Evolutionary conservation across 2,797 vertebrate species (phyloP).

Genomic region (Acanthopagrus latus): DNA sequence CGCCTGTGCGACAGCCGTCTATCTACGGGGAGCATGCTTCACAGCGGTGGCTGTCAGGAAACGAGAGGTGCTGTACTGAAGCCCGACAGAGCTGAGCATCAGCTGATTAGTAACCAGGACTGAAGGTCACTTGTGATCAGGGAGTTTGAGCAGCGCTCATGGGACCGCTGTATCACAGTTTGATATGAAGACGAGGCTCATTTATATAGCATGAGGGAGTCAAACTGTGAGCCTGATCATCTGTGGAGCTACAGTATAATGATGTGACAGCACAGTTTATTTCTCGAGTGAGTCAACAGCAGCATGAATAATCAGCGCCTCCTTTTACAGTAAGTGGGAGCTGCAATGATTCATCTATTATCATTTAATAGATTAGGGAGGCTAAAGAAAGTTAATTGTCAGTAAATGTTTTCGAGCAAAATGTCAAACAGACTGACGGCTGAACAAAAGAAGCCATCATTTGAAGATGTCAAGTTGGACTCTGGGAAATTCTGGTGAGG

Average conservation of each 20-base stretch:
- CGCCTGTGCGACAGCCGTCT: background rate
- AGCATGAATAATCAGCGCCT: background rate
- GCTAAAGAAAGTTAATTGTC: no score
- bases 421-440: no score
- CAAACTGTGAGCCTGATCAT: background rate
- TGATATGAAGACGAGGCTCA: background rate
- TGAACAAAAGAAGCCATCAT: no score
- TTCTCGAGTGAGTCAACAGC: background rate
- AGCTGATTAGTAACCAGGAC: constrained; percentile 4
- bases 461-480: no score
- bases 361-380: no score
- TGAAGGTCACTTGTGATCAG: constrained; percentile 10
- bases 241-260: background rate
- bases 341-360: no score
- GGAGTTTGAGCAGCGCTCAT: background rate
- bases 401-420: no score
- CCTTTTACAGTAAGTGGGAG: background rate
- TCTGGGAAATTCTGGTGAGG: no score
- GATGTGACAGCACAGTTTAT: background rate
- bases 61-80: background rate
- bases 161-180: background rate
- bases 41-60: constrained; percentile 9
- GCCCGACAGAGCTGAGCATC: constrained; percentile 16
- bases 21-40: background rate
- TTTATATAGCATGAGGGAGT: background rate